Conservation (phyloP, 1,140 invertebrate genomes). For the Drosophila elegans region DNA sequence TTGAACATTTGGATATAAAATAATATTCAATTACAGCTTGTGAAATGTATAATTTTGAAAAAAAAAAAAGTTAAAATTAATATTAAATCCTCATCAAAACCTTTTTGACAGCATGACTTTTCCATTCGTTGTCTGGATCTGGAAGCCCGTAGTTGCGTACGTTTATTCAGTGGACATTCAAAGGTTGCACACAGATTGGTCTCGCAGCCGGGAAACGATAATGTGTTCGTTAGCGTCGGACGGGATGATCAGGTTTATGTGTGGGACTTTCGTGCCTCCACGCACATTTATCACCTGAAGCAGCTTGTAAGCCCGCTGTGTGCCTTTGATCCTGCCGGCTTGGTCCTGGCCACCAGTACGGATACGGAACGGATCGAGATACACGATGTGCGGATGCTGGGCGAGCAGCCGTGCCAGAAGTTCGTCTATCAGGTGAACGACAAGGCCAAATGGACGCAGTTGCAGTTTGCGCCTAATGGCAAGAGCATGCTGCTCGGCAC, state of each 20-base stretch:
- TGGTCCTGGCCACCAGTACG: constrained; percentile 33
- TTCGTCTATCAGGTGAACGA: constrained; percentile 37
- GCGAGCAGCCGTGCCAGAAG: constrained; percentile 20
- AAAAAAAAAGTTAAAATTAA: too few relatives aligned
- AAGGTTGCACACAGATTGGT: constrained; percentile 1
- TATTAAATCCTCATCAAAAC: too few relatives aligned
- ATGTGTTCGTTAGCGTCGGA: constrained; percentile 44
- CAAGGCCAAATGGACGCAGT: constrained; percentile 47
- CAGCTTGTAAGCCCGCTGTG: constrained; percentile 23
- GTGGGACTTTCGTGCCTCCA: constrained; percentile 49
- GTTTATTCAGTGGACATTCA: constrained; percentile 29
- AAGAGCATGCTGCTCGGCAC: constrained; percentile 41
- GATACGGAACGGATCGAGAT: constrained; percentile 27
- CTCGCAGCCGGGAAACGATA: constrained; percentile 23
- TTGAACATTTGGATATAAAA: too few relatives aligned
- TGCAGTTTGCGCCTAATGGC: constrained; percentile 57
- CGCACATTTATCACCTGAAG: constrained; percentile 8
- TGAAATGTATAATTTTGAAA: too few relatives aligned
- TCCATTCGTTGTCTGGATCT: constrained; percentile 48
- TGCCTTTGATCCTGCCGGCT: constrained; percentile 44
- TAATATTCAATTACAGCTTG: too few relatives aligned
- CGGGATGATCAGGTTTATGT: constrained; percentile 34
- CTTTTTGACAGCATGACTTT: constrained; percentile 21
- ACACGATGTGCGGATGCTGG: constrained; percentile 49
- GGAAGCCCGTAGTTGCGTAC: neutral